Evolutionary conservation across 2,888 invertebrate genomes (phyloP).

Genomic region (Drosophila atripex): DNA sequence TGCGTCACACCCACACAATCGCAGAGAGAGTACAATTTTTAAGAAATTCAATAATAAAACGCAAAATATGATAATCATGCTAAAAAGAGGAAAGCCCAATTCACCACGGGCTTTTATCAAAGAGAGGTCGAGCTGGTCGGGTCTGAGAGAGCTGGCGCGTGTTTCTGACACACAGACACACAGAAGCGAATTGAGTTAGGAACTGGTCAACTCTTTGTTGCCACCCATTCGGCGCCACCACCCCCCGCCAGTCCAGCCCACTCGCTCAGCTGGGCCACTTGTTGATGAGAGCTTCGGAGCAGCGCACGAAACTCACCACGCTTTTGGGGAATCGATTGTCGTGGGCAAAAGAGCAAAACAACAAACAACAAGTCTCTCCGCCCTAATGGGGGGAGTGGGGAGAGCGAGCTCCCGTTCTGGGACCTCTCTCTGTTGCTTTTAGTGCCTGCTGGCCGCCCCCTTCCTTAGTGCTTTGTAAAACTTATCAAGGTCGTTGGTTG

Average conservation of each 20-base stretch:
- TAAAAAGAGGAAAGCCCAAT: conserved; percentile 46
- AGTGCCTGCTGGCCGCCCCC: conserved; percentile 10
- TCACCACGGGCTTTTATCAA: conserved; percentile 65
- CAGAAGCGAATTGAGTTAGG: conserved; percentile 64
- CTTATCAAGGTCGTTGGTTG: conserved; percentile 82
- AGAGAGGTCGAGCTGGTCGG: conserved; percentile 41
- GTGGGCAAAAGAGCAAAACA: conserved; percentile 28
- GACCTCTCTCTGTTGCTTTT: conserved; percentile 27
- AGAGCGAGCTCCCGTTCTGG: conserved; percentile 54
- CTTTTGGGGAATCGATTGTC: conserved; percentile 52
- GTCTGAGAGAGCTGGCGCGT: background rate
- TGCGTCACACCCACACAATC: conserved; percentile 59
- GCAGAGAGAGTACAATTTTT: conserved; percentile 3
- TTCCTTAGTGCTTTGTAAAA: conserved; percentile 54
- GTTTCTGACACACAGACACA: conserved; percentile 50
- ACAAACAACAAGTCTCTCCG: conserved; percentile 20
- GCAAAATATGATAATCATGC: conserved; percentile 64
- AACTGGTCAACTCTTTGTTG: conserved; percentile 25
- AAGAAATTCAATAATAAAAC: conserved; percentile 74
- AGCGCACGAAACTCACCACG: conserved; percentile 38
- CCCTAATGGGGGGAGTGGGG: conserved; percentile 14
- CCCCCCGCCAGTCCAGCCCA: conserved; percentile 14
- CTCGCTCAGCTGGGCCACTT: conserved; percentile 58
- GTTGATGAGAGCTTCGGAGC: conserved; percentile 60
- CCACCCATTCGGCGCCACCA: background rate